Evolutionary conservation across 1,140 invertebrate species (phyloP), one percentile per base, ranked within the genome.

Genomic region (Drosophila repleta): DNA sequence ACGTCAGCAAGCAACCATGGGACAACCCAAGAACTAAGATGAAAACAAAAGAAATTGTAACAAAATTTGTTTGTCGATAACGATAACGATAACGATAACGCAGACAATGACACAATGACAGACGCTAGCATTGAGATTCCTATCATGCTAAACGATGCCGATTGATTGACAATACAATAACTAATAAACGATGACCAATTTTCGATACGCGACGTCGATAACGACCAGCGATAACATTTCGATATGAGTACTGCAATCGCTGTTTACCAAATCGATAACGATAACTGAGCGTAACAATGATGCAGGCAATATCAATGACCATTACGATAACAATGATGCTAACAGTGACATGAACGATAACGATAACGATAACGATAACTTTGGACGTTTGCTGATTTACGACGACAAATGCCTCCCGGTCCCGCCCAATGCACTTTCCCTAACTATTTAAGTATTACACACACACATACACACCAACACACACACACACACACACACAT

Each of bases 391-490:
- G 2, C 4, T 29, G 29, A 29, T 29, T 29, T 29, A 29, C 29
- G 57, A 17, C 51, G 11, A 29, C 35, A 46, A 46, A 49, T 56
- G 52, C 29, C 62, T 71, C 29, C 53, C 37, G 39, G 55, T 61
- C 64, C 55, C 56, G 63, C 62, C 52, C 43, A 53, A 46, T 13
- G 41, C 56, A 52, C 29, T 18, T 56, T 64, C 60, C 41, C 61
- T 75, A 76, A 58, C 18, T 63, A 11, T 56, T 57, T 76, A 76
- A 68, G 74, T 76, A 76, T 73, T 73, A 74, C 46, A 49, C 46
- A 41, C 43, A 51, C 35, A 51, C n/a, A 46, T 39, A 70, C 45
- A 64, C 32, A 48, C 57, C 53, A 20, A 60, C 17, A 52, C 18
- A 51, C 45, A 43, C 7, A 32, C n/a, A 65, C 21, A 60, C 48